Evolutionary conservation across 2,797 vertebrate species (phyloP), one percentile per base, ranked within the genome.

Genomic region (Gobio occitaniae): DNA sequence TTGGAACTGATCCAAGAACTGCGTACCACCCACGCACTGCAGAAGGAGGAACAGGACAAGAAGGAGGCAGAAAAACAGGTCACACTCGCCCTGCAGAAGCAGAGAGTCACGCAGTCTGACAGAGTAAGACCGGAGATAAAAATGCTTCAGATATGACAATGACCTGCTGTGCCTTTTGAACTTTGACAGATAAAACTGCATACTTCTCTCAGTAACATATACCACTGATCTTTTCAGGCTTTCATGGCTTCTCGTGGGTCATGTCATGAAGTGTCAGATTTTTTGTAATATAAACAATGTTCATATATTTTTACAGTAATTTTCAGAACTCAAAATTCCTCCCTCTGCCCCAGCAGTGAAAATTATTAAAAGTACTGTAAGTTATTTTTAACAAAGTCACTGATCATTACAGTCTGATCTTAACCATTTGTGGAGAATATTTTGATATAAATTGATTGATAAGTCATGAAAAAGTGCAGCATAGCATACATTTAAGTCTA

Each of bases 1-100:
- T 32, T 93, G 83, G 96, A 97, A 44, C 92, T 99, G 87, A 97
- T 99, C 89, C 92, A 69, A 84, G 98, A 99, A 85, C 90, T 99
- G 77, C 96, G 96, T 78, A 95, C 93, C 7, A 95, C 94, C 17
- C 96, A 98, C 0, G 93, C 95, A 0, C 94, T 99, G 2, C 97
- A 97, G 86, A 93, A 90, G 16, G 96, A 97, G 0, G 94, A 94
- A 21, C 95, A 95, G 87, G 90, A 95, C 86, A 86, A 96, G 66
- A 92, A 95, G 91, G 93, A 93, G 87, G 94, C 91, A 0, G 93
- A 98, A 89, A 94, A 94, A 90, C 92, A 92, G 86, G 88, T 87
- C 41, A 92, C 91, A 0, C 89, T 94, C 90, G 92, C 90, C 41
- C 90, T 97, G 11, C 96, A 96, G 91, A 86, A 84, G 16, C 92